Evolutionary conservation across 2,113 vertebrate species (phyloP).

Genomic region (Bubo blakistoni): DNA sequence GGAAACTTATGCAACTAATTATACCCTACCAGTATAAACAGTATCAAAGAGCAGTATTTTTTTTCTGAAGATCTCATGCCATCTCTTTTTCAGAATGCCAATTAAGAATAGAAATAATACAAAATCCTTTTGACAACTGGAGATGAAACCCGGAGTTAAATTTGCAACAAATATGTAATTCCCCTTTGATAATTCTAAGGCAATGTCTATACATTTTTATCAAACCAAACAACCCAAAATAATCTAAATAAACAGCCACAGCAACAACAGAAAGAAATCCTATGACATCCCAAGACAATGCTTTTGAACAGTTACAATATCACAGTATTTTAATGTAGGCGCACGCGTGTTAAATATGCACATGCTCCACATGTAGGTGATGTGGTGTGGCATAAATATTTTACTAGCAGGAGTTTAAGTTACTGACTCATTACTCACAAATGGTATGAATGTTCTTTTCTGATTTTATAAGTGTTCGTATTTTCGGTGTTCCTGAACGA

Average conservation of each 20-base stretch:
- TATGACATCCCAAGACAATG: background rate
- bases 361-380: constrained; percentile 9
- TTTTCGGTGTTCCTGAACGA: background rate
- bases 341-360: accelerated
- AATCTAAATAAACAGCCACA: background rate
- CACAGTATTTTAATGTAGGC: background rate
- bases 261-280: background rate
- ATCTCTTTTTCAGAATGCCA: constrained; percentile 19
- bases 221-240: background rate
- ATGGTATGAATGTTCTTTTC: constrained; percentile 24
- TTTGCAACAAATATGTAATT: background rate
- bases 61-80: background rate
- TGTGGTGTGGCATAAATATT: constrained; percentile 18
- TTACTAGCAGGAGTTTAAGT: constrained; percentile 13
- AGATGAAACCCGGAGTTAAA: constrained; percentile 15
- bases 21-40: background rate
- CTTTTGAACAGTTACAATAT: background rate
- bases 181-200: constrained; percentile 8
- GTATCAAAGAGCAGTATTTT: background rate
- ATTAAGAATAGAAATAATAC: background rate
- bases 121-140: background rate
- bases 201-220: background rate
- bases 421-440: constrained; percentile 27
- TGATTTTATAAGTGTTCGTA: background rate
- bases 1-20: constrained; percentile 24